Conservation (phyloP, 2,797 vertebrate genomes). For the Mus minutoides region DNA sequence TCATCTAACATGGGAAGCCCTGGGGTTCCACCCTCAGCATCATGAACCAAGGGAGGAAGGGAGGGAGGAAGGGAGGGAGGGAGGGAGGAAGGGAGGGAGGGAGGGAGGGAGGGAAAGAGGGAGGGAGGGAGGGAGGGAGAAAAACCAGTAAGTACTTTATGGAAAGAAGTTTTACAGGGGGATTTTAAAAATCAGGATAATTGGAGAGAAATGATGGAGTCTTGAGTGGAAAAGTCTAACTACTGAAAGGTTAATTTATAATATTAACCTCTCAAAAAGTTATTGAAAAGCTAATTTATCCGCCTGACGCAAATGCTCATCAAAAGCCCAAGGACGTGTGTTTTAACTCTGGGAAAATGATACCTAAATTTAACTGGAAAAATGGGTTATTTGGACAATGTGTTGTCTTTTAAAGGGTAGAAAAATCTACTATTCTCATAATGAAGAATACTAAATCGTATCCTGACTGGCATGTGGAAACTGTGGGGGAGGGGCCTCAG, state of each 20-base stretch:
- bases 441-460: not conserved
- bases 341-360: constrained; percentile 67
- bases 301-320: constrained; percentile 57
- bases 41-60: not conserved
- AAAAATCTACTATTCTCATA: not conserved
- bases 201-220: constrained; percentile 42
- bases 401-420: not conserved
- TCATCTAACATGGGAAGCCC: not conserved
- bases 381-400: constrained; percentile 23
- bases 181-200: constrained; percentile 31
- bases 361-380: constrained; percentile 60
- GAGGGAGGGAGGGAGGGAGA: not conserved
- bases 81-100: not conserved
- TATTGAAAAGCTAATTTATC: constrained; percentile 75
- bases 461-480: not conserved
- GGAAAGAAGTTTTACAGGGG: constrained; percentile 55
- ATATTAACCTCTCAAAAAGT: constrained; percentile 77
- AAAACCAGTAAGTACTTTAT: not conserved
- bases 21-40: not conserved
- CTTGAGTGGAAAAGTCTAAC: constrained; percentile 67
- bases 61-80: not conserved
- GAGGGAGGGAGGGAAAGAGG: rapidly evolving
- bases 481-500: rapidly evolving
- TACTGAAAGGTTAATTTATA: constrained; percentile 76
- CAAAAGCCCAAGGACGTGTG: constrained; percentile 48